These are phyloP conservation scores for Toxonevra muliebris DNA, from an alignment of 2,888 invertebrate species.

Conservation along the genomic window DNA sequence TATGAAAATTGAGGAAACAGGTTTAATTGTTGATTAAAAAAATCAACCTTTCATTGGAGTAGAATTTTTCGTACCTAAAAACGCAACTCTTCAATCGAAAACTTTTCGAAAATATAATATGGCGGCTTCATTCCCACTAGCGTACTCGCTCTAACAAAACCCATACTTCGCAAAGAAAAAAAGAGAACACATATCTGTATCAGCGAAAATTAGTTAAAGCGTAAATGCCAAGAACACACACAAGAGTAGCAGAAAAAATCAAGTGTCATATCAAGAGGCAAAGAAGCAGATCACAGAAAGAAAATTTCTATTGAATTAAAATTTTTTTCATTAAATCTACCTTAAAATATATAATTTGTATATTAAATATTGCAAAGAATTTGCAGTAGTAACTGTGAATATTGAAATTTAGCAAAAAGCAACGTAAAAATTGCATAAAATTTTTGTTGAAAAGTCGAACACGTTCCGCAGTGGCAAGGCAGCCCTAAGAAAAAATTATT, in stretches of 20 bases:
- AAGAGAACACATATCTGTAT: background rate
- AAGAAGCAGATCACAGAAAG: conserved; percentile 22
- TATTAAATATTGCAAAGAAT: conserved; percentile 7
- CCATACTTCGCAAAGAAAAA: background rate
- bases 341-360: conserved; percentile 9
- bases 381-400: background rate
- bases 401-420: conserved; percentile 2
- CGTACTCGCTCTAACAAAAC: background rate
- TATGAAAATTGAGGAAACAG: too few species aligned
- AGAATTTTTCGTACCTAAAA: too few species aligned
- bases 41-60: too few species aligned
- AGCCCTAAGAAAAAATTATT: conserved; percentile 19
- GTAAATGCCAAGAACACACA: conserved; percentile 12
- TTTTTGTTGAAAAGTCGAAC: background rate
- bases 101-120: too few species aligned
- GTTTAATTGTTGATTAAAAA: too few species aligned
- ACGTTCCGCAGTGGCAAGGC: conserved; percentile 18
- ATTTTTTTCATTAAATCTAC: conserved; percentile 14
- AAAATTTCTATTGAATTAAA: conserved; percentile 13
- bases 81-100: too few species aligned
- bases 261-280: conserved; percentile 31
- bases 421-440: background rate
- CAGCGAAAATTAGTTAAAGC: conserved; percentile 5
- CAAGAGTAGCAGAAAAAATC: conserved; percentile 22
- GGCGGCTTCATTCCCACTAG: background rate